Base-by-base conservation (phyloP, 1,140 invertebrate genomes). In the Sminthurides bifidus region DNA sequence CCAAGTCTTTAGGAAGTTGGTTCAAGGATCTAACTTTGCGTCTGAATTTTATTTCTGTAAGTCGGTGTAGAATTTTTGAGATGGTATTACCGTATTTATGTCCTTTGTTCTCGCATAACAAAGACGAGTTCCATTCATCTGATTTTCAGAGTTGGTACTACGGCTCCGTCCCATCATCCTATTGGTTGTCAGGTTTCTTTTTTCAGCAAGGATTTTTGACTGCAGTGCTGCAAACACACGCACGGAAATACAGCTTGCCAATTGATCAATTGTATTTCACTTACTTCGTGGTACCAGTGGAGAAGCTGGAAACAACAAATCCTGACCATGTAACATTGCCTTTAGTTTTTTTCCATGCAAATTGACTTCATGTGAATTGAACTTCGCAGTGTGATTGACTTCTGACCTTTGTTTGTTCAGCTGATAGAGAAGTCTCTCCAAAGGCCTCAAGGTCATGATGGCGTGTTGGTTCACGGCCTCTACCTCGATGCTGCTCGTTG, bases 171-270 rank as follows among this genome's bases (percentile, higher is more conserved):
- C 86, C 85, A 12, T 75, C 77, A 31, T 90, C 87, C 4, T 92
- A 81, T 67, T 93, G 89, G 90, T 70, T 93, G 29, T 87, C 87
- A 35, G 90, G 89, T 17, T 81, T 92, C 65, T 93, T 87, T 69
- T 92, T 91, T 68, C 87, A 88, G 0, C 89, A 92, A 77, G 87
- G 87, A 35, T 87, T 93, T 67, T 75, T 92, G 52, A 92, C 89
- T 5, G 87, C 86, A 3, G 78, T 83, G 15, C 71, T 91, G 45
- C 90, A 92, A 72, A 87, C 87, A 0, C 83, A 82, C 70, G 85
- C 88, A 1, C 74, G 89, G 33, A 84, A 84, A 65, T 85, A 88
- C 60, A 76, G 80, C 30, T 76, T 87, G 41, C 87, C 90, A 1
- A 91, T 92, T 30, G 89, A 92, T 72, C 79, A 83, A 48, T 72